Base-by-base conservation (phyloP, 1,140 invertebrate species). In the Uloborus diversus region DNA sequence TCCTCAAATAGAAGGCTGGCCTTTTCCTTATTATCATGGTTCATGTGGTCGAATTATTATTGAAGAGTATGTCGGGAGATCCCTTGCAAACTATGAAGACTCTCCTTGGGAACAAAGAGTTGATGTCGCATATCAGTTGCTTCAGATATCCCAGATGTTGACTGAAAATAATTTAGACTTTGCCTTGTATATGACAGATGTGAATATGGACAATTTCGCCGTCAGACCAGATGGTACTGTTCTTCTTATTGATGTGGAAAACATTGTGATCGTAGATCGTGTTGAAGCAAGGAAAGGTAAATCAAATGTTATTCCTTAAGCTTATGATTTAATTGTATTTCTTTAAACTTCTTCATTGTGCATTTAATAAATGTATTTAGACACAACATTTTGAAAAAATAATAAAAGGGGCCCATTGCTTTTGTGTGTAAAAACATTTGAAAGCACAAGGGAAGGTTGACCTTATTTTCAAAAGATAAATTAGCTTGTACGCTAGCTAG, bases 141-240 rank as follows among this genome's bases (percentile, higher is more conserved):
- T 93, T 51, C 83, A 90, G 83, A 89, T 91, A 37, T 92, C 91
- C 51, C 84, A 90, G 23, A 85, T 86, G 61, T 89, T 94, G 73
- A 92, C 91, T 2, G 89, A 90, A 81, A 88, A 88, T 78, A 86
- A 90, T 81, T 81, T 87, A 23, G 83, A 89, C 28, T 93, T 91
- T 86, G 87, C 89, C 47, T 88, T 93, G 82, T 94, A 94, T 86
- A 86, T 92, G 83, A 93, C 92, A 14, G 92, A 94, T 85, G 84
- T 93, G 11, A 90, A 89, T 5, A 87, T 88, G 37, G 91, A 92
- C 84, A 94, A 93, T 86, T 90, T 94, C 83, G 92, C 89, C n/a
- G 88, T 94, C 5, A 88, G 91, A 85, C 70, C 84, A 20, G 81
- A 89, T 42, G 86, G 90, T 47, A 87, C 84, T 68, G 87, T 91